Evolutionary conservation across 2,888 invertebrate species (phyloP), one percentile per base, ranked within the genome.

Genomic region (Xestia sexstrigata): DNA sequence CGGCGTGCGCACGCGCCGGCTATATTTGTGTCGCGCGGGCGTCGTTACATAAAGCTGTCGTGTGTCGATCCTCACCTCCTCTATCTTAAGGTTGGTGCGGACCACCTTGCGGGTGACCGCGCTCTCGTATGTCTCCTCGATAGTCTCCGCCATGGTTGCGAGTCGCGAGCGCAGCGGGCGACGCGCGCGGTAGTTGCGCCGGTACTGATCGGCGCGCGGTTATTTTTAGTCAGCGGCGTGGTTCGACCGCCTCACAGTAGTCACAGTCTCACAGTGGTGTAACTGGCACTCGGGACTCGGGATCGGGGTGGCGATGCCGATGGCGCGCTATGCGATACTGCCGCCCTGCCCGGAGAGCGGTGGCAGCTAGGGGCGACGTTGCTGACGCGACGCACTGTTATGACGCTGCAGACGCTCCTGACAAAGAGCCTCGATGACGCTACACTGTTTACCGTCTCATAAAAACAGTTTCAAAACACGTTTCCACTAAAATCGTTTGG

Each of bases 31-130:
- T 92, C 89, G 94, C 94, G 93, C 93, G 94, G 93, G 92, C 92
- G 92, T 89, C 90, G 92, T 95, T 95, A 95, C 94, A 94, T 95
- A 96, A 95, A 94, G 88, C 92, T 91, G 93, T 93, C 92, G 93
- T 91, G 93, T 94, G 93, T 93, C 89, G 92, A 92, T 92, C 94
- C 97, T 97, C 97, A 98, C 98, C 97, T 98, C 98, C 97, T 98
- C 97, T 94, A 98, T 98, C 97, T 97, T 97, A 96, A 97, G 97
- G 96, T 97, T 97, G 93, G 97, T 97, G 96, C 97, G 97, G 94
- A 97, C 97, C 95, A 97, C 97, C 96, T 97, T 98, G 93, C 97
- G 97, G 94, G 97, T 97, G 96, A 98, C 97, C 96, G 97, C 97
- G 93, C 97, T 97, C 95, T 97, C 97, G 97, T 97, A 97, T 89